These are phyloP conservation scores for Frankliniella fusca DNA, from an alignment of 2,888 invertebrate species.

Conservation along the genomic window DNA sequence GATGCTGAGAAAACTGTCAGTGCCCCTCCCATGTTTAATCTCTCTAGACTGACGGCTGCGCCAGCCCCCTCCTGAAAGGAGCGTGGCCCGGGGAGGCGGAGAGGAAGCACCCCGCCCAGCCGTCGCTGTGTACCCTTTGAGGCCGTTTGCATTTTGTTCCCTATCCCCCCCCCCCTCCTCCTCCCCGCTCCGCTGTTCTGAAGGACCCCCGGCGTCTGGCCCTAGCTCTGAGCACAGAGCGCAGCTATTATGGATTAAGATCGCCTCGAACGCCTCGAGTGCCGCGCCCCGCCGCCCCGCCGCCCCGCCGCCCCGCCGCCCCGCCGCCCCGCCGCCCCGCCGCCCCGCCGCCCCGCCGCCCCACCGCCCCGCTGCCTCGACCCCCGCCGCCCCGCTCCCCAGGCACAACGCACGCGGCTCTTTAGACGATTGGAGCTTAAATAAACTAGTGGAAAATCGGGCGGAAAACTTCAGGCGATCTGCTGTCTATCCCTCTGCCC, in stretches of 20 bases:
- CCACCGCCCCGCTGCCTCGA: too few relatives aligned
- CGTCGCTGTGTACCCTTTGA: too few relatives aligned
- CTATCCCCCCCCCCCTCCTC: neutral
- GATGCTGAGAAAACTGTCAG: constrained; percentile 1
- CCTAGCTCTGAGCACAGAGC: neutral
- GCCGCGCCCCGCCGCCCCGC: neutral
- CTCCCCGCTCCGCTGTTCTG: neutral
- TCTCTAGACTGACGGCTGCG: neutral
- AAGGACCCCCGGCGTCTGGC: neutral
- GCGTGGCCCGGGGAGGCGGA: neutral
- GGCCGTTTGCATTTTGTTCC: neutral
- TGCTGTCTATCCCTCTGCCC: constrained; percentile 30
- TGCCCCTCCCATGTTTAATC: constrained; percentile 20
- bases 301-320: neutral
- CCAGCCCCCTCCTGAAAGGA: neutral
- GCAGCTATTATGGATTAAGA: constrained; percentile 17
- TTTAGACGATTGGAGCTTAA: constrained; percentile 16
- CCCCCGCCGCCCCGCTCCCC: too few relatives aligned
- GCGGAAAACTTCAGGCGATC: neutral
- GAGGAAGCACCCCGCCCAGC: neutral
- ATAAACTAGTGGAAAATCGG: constrained; percentile 17
- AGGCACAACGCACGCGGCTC: neutral
- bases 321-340: too few relatives aligned
- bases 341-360: too few relatives aligned
- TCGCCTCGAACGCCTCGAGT: neutral